Conservation (phyloP, 2,113 vertebrate genomes). For the Pomatostomus ruficeps region DNA sequence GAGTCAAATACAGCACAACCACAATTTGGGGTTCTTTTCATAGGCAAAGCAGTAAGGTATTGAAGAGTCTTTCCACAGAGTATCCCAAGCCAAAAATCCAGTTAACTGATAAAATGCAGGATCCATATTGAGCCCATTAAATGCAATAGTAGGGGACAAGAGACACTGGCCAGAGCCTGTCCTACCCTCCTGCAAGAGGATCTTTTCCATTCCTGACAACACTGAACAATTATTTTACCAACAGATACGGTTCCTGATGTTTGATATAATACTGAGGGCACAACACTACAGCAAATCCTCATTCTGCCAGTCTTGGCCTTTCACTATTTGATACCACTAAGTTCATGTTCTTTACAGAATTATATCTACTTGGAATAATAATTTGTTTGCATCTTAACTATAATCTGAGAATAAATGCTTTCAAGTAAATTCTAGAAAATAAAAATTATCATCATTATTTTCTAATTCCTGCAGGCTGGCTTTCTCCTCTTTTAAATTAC, state of each 20-base stretch:
- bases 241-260: neutral
- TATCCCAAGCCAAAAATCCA: neutral
- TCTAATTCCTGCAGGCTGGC: neutral
- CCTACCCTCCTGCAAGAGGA: neutral
- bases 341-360: neutral
- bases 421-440: neutral
- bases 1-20: neutral
- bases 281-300: neutral
- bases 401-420: neutral
- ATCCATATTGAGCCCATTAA: neutral
- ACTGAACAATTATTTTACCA: neutral
- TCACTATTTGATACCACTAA: neutral
- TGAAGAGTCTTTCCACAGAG: neutral
- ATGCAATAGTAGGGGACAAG: neutral
- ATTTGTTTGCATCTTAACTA: neutral
- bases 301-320: neutral
- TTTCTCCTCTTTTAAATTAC: neutral
- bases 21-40: neutral
- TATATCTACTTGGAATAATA: neutral
- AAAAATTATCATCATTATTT: neutral
- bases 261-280: neutral
- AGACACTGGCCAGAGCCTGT: neutral
- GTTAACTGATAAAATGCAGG: neutral
- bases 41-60: neutral
- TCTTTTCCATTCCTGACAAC: neutral